Percentiles rank a stretch among this genome's conserved stretches.
These are phyloP conservation scores for Leistus spinibarbis DNA, from an alignment of 2,888 invertebrate genomes.

Conservation along the genomic window DNA sequence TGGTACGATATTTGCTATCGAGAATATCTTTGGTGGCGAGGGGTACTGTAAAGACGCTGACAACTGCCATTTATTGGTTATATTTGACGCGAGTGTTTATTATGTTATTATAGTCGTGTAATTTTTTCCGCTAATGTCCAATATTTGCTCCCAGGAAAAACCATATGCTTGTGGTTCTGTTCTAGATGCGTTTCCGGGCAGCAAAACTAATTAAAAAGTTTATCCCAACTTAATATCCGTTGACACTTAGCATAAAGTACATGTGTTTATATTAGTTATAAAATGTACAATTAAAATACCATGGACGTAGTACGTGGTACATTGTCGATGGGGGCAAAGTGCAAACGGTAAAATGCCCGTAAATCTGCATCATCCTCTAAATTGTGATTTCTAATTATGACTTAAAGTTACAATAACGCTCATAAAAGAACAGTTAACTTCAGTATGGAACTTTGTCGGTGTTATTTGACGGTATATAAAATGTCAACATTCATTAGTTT, in stretches of 20 bases:
- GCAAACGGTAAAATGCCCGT: not conserved
- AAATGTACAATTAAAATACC: not conserved
- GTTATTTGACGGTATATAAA: not conserved
- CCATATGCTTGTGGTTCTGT: too few relatives aligned
- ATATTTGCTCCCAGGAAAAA: too few relatives aligned
- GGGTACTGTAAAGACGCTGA: too few relatives aligned
- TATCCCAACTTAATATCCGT: not conserved
- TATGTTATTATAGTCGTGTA: too few relatives aligned
- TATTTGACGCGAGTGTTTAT: too few relatives aligned
- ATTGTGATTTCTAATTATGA: not conserved
- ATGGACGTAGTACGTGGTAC: not conserved
- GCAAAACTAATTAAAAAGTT: slow-evolving; percentile 2
- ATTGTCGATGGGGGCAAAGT: not conserved
- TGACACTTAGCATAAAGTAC: slow-evolving; percentile 11
- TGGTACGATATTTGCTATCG: too few relatives aligned
- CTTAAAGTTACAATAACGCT: not conserved
- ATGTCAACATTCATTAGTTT: not conserved
- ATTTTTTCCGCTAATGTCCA: too few relatives aligned
- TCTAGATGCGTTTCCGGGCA: too few relatives aligned
- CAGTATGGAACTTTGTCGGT: not conserved
- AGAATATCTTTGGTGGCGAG: too few relatives aligned
- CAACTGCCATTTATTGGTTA: too few relatives aligned
- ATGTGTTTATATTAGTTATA: not conserved
- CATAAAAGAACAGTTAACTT: not conserved
- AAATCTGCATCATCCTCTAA: not conserved